These are phyloP conservation scores for Brachystomella parvula DNA, from an alignment of 1,140 invertebrate species.

Conservation along the genomic window DNA sequence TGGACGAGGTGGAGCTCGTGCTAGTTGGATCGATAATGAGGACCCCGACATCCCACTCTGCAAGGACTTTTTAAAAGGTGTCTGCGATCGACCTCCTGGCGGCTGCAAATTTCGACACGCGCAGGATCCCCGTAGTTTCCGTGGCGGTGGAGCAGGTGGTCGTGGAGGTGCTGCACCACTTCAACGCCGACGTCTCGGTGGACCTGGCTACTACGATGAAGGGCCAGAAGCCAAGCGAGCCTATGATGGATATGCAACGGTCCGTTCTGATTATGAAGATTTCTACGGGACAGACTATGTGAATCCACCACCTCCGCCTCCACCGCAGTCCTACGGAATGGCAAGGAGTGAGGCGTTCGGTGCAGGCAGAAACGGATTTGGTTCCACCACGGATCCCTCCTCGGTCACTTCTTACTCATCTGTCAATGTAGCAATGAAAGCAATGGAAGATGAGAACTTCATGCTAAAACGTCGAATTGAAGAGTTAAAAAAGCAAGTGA, in stretches of 20 bases:
- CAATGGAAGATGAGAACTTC: constrained; percentile 65
- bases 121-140: neutral
- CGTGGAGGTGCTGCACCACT: constrained; percentile 12
- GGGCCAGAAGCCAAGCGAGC: constrained; percentile 34
- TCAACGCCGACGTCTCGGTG: constrained; percentile 22
- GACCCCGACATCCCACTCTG: constrained; percentile 54
- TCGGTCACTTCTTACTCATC: neutral
- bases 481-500: constrained; percentile 48
- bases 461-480: constrained; percentile 62
- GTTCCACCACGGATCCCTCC: neutral
- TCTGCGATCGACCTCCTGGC: constrained; percentile 52
- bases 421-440: constrained; percentile 36
- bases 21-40: constrained; percentile 24
- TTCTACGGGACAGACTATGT: constrained; percentile 2
- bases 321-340: constrained; percentile 1
- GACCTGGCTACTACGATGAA: constrained; percentile 25
- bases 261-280: constrained; percentile 18
- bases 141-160: neutral
- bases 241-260: constrained; percentile 1
- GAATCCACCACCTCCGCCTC: constrained; percentile 17
- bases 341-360: neutral
- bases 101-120: constrained; percentile 43
- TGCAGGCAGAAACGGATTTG: neutral
- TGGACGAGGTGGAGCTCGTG: constrained; percentile 6
- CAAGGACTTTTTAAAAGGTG: constrained; percentile 67